Percentiles rank a stretch among this genome's conserved stretches.
Conservation (phyloP, 2,113 vertebrate species). For the Puma concolor region DNA sequence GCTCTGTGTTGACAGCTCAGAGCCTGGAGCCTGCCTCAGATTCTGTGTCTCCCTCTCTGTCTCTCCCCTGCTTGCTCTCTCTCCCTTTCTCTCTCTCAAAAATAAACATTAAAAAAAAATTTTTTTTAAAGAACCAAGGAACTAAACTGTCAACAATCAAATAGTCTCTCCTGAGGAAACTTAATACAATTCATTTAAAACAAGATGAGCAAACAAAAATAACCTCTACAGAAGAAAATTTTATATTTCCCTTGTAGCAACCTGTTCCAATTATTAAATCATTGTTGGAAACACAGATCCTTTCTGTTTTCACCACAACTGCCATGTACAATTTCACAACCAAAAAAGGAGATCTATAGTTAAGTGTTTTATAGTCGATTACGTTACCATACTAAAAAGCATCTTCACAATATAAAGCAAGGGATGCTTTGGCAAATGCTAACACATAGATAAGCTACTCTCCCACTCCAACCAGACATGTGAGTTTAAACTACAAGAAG, state of each 20-base stretch:
- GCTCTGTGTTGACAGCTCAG: too few relatives aligned
- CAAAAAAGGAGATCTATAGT: neutral
- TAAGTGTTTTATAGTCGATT: neutral
- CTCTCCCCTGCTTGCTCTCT: too few relatives aligned
- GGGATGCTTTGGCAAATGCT: neutral
- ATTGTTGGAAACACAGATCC: constrained; percentile 3
- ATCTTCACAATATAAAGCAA: neutral
- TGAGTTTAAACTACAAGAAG: neutral
- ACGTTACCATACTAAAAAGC: neutral
- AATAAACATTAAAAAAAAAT: too few relatives aligned
- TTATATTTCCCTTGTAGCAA: neutral
- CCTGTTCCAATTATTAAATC: constrained; percentile 34
- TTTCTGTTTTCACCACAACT: neutral
- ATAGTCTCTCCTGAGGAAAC: neutral
- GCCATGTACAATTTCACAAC: neutral
- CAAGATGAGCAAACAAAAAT: constrained; percentile 22
- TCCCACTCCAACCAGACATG: neutral
- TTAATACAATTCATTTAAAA: constrained; percentile 31
- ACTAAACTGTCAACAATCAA: neutral
- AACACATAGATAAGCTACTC: neutral
- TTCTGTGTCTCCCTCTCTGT: too few relatives aligned
- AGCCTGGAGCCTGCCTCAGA: too few relatives aligned
- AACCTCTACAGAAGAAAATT: neutral
- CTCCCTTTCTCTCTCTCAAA: too few relatives aligned
- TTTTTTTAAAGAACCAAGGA: neutral